Conservation (phyloP, 2,113 vertebrate genomes). For the Rousettus leschenaultii region DNA sequence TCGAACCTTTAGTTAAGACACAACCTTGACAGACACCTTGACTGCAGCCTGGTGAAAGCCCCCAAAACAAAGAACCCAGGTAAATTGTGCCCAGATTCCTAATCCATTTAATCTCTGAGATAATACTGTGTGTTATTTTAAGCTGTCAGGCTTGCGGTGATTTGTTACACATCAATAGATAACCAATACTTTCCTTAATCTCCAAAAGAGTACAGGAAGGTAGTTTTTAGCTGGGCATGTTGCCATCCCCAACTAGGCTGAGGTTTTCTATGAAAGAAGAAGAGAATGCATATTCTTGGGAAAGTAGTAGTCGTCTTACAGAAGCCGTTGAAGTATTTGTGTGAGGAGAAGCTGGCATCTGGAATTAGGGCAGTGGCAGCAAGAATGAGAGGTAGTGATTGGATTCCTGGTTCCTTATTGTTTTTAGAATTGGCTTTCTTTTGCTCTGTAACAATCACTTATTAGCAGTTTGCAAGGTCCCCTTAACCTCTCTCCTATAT, state of each 20-base stretch:
- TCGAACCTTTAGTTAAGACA: neutral
- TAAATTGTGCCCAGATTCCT: neutral
- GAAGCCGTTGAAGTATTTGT: neutral
- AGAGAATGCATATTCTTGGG: neutral
- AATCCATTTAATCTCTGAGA: neutral
- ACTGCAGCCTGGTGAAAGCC: neutral
- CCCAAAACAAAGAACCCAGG: neutral
- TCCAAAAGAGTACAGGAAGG: neutral
- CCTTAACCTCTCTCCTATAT: neutral
- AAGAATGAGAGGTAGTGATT: neutral
- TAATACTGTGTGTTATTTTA: neutral
- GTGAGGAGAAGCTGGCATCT: neutral
- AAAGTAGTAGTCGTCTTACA: neutral
- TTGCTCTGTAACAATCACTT: neutral
- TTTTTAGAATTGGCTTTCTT: neutral
- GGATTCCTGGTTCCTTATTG: neutral
- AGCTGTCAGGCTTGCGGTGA: neutral
- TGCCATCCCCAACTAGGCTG: neutral
- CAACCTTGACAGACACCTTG: neutral
- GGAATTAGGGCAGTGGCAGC: fast-evolving
- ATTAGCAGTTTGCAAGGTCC: neutral
- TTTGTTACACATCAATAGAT: neutral
- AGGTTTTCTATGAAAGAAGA: neutral
- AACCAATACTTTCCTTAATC: neutral
- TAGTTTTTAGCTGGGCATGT: neutral